Evolutionary conservation across 35 echinoderm and acorn worm genomes (phyloP), one percentile per base, ranked within the genome.

Genomic region (Apostichopus californicus): DNA sequence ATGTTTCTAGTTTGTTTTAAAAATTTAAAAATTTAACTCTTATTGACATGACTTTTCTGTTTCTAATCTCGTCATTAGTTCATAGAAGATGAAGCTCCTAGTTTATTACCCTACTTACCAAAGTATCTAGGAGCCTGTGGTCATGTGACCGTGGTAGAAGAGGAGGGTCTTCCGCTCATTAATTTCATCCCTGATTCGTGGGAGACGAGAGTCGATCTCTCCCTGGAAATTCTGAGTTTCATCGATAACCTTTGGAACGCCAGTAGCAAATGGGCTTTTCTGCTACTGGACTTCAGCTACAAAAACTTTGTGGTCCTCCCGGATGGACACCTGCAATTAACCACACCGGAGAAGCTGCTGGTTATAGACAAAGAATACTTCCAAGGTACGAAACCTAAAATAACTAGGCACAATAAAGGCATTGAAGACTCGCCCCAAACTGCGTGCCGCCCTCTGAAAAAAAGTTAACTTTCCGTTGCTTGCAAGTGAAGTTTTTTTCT

Each of bases 241-340:
- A 91, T 91, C 57, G 89, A 91, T 59, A 73, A 79, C 77, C 54
- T 91, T 8, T 91, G 89, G 89, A 91, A 55, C 20, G 73, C 54
- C 53, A 91, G 89, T n/a, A 54, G 54, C 21, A 56, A 91, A 14
- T 91, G 89, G 89, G 89, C 34, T 6, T 91, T 91, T 34, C 72
- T 91, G 7, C 77, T 91, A 8, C 54, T 91, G 54, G 89, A 91
- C 54, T 91, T 91, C 72, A 91, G 77, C 72, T 91, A 91, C 73
- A 91, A 79, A 25, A 91, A 79, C 59, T 91, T 91, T 91, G 89
- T 91, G 12, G 89, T 91, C 9, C 77, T 91, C 22, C 73, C 89
- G 20, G 26, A 77, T 79, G 89, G 89, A 7, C 54, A 60, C 8
- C 72, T 91, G 5, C 89, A 91, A 25, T 13, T 91, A 53, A 91